A percentile compares a stretch with the other conserved stretches of the same genome.
phyloP scores from a whole-genome alignment of 2,113 vertebrate genomes.

The Tenebrosternarchus preto region DNA sequence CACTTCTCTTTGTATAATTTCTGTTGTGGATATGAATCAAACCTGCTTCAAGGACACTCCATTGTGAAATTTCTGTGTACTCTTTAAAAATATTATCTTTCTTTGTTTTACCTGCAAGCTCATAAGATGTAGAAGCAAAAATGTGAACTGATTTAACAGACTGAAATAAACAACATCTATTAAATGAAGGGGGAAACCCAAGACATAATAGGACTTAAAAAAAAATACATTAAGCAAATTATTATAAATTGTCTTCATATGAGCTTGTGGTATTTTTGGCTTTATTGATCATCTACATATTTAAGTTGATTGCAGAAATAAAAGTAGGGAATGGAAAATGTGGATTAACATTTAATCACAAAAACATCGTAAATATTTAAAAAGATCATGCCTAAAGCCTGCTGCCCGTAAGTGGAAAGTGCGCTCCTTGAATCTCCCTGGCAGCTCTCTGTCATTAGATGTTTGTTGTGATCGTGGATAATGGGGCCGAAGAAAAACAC shows the following conservation, averaged over 20 bases:
- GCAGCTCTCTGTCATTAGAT: conserved; percentile 29
- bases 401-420: conserved; percentile 12
- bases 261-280: not conserved
- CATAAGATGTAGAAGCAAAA: too few relatives aligned
- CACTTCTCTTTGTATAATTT: not conserved
- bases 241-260: too few relatives aligned
- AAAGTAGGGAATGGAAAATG: conserved; percentile 35
- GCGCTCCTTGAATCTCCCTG: conserved; percentile 30
- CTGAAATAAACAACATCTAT: not conserved
- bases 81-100: too few relatives aligned
- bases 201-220: too few relatives aligned
- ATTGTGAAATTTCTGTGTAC: not conserved
- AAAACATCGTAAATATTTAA: conserved; percentile 41
- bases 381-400: conserved; percentile 29
- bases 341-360: conserved; percentile 47
- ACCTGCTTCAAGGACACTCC: not conserved
- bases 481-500: conserved; percentile 37
- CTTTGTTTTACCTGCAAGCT: too few relatives aligned
- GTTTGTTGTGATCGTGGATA: conserved; percentile 30
- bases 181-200: not conserved
- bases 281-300: conserved; percentile 52
- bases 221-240: too few relatives aligned
- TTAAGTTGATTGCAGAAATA: conserved; percentile 45
- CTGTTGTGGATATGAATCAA: not conserved
- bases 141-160: not conserved